Percentiles rank a stretch among this genome's conserved stretches.
Conservation (phyloP, 2,113 vertebrate species). For the Atherinomorus stipes region DNA sequence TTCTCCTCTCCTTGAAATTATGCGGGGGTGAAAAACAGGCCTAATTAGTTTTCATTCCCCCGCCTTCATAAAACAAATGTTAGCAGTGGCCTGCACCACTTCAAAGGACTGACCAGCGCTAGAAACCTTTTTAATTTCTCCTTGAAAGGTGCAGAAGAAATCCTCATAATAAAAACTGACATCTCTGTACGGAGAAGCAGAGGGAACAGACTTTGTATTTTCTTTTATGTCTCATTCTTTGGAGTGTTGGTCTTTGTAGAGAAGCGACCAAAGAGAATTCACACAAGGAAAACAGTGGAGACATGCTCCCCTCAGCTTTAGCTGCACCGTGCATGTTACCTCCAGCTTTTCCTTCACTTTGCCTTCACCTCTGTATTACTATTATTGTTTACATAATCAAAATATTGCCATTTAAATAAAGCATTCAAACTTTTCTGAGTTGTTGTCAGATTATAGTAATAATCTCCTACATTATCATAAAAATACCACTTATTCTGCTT, state of each 20-base stretch:
- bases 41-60: constrained; percentile 37
- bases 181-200: constrained; percentile 24
- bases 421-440: constrained; percentile 55
- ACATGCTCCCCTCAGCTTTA: constrained; percentile 24
- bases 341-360: constrained; percentile 27
- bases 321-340: constrained; percentile 9
- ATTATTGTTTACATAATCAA: constrained; percentile 51
- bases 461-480: constrained; percentile 58
- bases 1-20: constrained; percentile 22
- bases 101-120: constrained; percentile 55
- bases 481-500: constrained; percentile 37
- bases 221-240: constrained; percentile 54
- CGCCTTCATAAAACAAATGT: constrained; percentile 42
- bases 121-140: constrained; percentile 52
- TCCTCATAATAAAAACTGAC: constrained; percentile 67
- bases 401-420: constrained; percentile 20
- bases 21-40: neutral
- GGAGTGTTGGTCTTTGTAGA: constrained; percentile 52
- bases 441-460: constrained; percentile 46
- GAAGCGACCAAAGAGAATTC: constrained; percentile 62
- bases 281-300: constrained; percentile 46
- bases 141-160: constrained; percentile 39
- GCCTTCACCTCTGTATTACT: constrained; percentile 12
- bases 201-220: constrained; percentile 54
- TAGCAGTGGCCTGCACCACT: constrained; percentile 28